Percentiles rank a stretch among this genome's conserved stretches.
These are phyloP conservation scores for Lepilemur ruficaudatus DNA, from an alignment of 2,797 vertebrate genomes.

Conservation along the genomic window DNA sequence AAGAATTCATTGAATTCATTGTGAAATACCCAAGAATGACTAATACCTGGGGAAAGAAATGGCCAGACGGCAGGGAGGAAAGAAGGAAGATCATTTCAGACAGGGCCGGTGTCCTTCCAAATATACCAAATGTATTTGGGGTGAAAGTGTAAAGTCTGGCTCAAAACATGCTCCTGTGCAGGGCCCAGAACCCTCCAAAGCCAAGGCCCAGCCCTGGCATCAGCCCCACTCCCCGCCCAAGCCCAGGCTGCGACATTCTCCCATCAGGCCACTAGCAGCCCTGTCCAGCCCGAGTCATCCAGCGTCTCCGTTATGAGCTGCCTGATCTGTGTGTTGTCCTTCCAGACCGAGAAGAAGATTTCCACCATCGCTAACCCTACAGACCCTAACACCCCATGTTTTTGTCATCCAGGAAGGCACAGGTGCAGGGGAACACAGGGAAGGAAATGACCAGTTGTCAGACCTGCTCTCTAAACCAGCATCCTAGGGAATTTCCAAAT, in stretches of 20 bases:
- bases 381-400: not conserved
- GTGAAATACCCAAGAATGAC: not conserved
- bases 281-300: not conserved
- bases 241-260: not conserved
- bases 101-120: not conserved
- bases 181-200: not conserved
- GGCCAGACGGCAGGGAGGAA: not conserved
- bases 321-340: not conserved
- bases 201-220: not conserved
- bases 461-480: not conserved
- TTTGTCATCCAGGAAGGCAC: not conserved
- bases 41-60: not conserved
- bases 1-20: constrained; percentile 1
- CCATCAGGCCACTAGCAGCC: fast-evolving
- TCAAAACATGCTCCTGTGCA: not conserved
- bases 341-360: not conserved
- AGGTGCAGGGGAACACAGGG: not conserved
- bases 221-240: not conserved
- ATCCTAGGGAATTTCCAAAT: not conserved
- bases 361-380: not conserved
- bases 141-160: not conserved
- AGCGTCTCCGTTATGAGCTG: not conserved
- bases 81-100: not conserved
- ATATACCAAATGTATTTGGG: not conserved
- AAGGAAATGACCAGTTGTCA: not conserved